Evolutionary conservation across 2,113 vertebrate genomes (phyloP), one percentile per base, ranked within the genome.

Genomic region (Cebidichthys violaceus): DNA sequence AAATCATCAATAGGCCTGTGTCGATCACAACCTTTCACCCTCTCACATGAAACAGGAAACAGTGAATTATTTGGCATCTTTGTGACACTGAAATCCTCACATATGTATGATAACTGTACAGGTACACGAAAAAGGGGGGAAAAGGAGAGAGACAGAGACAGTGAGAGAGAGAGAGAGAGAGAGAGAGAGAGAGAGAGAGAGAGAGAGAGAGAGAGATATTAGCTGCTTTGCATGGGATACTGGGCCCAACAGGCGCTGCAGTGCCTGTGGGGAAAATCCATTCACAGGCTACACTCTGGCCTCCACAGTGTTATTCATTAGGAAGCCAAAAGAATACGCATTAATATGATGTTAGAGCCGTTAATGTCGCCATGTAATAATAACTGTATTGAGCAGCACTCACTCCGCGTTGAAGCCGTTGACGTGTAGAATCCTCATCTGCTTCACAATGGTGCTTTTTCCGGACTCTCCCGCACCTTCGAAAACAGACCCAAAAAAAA

Each of bases 381-480:
- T 37, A 67, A 52, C 67, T 54, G 67, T 60, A 61, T 41, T 35
- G 67, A 86, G 62, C 8, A 76, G 71, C 66, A 95, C 98, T 99
- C 97, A 99, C 98, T 99, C 98, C 81, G 98, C 97, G 94, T 99
- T 99, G 95, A 99, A 99, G 92, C 98, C 98, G 90, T 99, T 99
- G 94, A 99, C 98, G 89, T 99, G 98, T 91, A 99, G 96, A 81
- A 99, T 99, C 95, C 95, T 96, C 98, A 99, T 99, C 91, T 99
- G 98, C 95, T 99, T 99, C 94, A 99, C 98, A 90, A 99, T 99
- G 85, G 98, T 99, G 97, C 98, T 99, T 95, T 99, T 99, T 92
- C 98, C 98, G 83, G 98, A 99, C 94, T 99, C 98, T 90, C 98
- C 98, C 90, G 98, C 98, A 93, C 98, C 98, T 99, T 92, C 79